phyloP scores from a whole-genome alignment of 2,888 invertebrate species.

The Phaedon cochleariae region DNA sequence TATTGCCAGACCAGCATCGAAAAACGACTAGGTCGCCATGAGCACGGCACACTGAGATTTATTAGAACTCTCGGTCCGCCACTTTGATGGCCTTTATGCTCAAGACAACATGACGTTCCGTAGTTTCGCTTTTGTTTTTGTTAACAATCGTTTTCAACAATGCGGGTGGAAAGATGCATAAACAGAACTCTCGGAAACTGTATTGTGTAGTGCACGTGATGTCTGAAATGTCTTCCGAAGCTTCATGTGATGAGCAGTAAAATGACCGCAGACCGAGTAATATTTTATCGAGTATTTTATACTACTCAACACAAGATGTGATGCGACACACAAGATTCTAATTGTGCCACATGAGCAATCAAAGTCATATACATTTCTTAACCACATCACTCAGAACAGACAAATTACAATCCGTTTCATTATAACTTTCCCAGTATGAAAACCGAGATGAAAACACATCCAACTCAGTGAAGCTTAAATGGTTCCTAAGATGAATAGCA shows the following conservation, averaged over 20 bases:
- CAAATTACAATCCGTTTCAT: no score
- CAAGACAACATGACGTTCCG: constrained; percentile 33
- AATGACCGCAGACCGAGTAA: not conserved
- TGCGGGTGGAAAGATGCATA: constrained; percentile 33
- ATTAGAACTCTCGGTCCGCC: constrained; percentile 36
- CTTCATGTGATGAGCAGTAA: not conserved
- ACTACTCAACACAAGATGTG: not conserved
- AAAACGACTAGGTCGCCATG: constrained; percentile 14
- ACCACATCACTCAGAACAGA: no score
- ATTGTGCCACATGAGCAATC: no score
- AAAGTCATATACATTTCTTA: no score
- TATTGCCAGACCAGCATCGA: constrained; percentile 13
- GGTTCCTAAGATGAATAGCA: no score
- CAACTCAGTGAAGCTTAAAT: no score
- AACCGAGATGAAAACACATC: no score
- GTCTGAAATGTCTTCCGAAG: not conserved
- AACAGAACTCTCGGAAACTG: constrained; percentile 18
- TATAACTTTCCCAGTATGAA: no score
- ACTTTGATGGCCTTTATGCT: constrained; percentile 45
- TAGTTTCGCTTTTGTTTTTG: constrained; percentile 34
- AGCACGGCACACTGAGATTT: constrained; percentile 26
- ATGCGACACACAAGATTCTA: no score
- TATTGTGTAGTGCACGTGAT: constrained; percentile 23
- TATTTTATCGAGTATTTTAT: no score
- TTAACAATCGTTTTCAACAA: constrained; percentile 37